Evolutionary conservation across 1,140 invertebrate genomes (phyloP), one percentile per base, ranked within the genome.

Genomic region (Rhizoglyphus robini): DNA sequence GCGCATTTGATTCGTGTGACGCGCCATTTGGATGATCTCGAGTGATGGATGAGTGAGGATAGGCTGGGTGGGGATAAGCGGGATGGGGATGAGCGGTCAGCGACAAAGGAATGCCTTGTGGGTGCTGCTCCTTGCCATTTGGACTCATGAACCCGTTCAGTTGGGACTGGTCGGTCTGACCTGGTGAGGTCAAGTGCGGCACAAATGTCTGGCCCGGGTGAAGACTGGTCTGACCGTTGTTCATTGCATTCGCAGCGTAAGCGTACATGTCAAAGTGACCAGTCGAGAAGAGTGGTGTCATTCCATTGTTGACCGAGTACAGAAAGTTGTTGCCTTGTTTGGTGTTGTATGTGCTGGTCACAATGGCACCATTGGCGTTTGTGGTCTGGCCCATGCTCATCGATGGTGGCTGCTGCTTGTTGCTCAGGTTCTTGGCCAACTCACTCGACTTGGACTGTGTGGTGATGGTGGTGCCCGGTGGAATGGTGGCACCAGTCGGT

Each of bases 181-280:
- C 41, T 15, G 41, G 15, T 15, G 41, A 15, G 41, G 41, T 23
- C 41, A 46, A 23, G 41, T 46, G 41, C 41, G 8, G 51, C 20
- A 54, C 51, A 54, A 60, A 3, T 1, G 27, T 60, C 8, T 59
- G 57, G 18, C 2, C 58, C 30, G 27, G n/a, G 29, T 32, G n/a
- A 27, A 15, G 15, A 18, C 27, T 34, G 3, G 3, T 27, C 27
- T 27, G 15, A 2, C 2, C 58, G 2, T 11, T 8, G 25, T 32
- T 60, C 18, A 3, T 32, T 34, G 58, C 27, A 29, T 15, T 60
- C 1, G 58, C 27, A 27, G 69, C 69, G 49, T 68, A 70, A 8
- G 70, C 51, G 59, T 72, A 72, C 69, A 72, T 71, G 46, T 67
- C 68, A 47, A 72, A 72, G 46, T 72, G 71, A 47, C 70, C 66